Evolutionary conservation across 1,140 invertebrate genomes (phyloP), one percentile per base, ranked within the genome.

Genomic region (Mactra quadrangularis): DNA sequence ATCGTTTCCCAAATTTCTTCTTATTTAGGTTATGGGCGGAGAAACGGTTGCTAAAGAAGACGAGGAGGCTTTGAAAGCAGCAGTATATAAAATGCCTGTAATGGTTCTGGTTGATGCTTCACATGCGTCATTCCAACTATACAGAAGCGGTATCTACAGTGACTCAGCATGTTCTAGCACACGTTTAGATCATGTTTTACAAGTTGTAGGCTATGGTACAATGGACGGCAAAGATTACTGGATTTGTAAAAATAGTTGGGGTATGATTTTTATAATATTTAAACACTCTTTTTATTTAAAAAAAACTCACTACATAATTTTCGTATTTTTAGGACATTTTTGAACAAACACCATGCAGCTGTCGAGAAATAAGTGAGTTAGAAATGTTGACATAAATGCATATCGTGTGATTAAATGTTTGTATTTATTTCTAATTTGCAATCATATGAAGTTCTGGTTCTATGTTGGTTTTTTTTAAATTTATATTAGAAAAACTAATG

Each of bases 61-160:
- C 47, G 90, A 90, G 52, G 50, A 53, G 6, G 84, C 83, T 13
- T 76, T 93, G 45, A 83, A 82, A 70, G 81, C 87, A 55, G 92
- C 90, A 45, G 94, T 98, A 82, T 97, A 96, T 6, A 93, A 97
- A 85, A 97, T 97, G 19, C 98, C 98, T 9, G 89, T 95, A 62
- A 94, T 94, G 17, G 94, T 95, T 91, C 97, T 97, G 66, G 98
- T 99, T 89, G 98, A 99, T 95, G 98, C 97, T 25, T 96, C 96
- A 1, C 96, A 87, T 29, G 1, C 55, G 7, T 78, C 83, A 15
- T 85, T 87, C 25, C 74, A 83, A 35, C 3, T 85, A 47, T 87
- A 86, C 79, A 90, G 86, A 62, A 95, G 60, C 25, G 87, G 87
- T 9, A 66, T 87, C 15, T 88, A 88, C 76, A 77, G 55, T 53